These are phyloP conservation scores for Ypsolopha sequella DNA, from an alignment of 2,888 invertebrate genomes.

Conservation along the genomic window DNA sequence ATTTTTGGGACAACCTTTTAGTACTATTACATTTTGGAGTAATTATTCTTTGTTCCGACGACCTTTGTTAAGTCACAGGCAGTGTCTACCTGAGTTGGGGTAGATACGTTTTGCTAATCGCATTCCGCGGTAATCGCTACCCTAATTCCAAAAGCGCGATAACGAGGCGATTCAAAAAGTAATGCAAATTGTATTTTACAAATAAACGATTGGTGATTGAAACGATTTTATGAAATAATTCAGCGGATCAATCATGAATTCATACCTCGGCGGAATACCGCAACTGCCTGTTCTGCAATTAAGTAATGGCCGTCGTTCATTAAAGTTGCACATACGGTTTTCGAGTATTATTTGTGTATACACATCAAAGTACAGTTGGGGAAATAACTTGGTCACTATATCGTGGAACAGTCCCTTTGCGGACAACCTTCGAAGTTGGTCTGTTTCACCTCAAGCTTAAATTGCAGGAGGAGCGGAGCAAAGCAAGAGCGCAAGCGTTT, in stretches of 20 bases:
- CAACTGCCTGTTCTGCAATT: slow-evolving; percentile 10
- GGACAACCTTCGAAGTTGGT: slow-evolving; percentile 22
- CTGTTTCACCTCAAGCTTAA: slow-evolving; percentile 17
- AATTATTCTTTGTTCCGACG: slow-evolving; percentile 2
- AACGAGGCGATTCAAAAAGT: too few relatives aligned
- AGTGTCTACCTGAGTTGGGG: background rate
- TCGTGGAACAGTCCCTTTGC: slow-evolving; percentile 22
- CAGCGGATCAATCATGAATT: too few relatives aligned
- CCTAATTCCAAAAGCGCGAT: too few relatives aligned
- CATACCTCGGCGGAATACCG: background rate
- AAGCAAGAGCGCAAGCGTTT: too few relatives aligned
- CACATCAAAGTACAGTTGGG: slow-evolving; percentile 19
- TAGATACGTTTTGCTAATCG: too few relatives aligned
- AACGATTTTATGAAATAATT: too few relatives aligned
- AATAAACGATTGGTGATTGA: too few relatives aligned
- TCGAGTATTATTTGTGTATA: slow-evolving; percentile 2
- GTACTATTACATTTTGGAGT: background rate
- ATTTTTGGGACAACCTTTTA: background rate
- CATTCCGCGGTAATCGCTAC: too few relatives aligned
- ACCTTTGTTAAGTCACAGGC: background rate
- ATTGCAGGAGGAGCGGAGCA: too few relatives aligned
- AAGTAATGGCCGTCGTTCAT: slow-evolving; percentile 18
- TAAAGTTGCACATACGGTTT: slow-evolving; percentile 20
- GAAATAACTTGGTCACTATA: slow-evolving; percentile 27
- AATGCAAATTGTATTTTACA: too few relatives aligned